phyloP scores from a whole-genome alignment of 2,888 invertebrate species.

The Apeira syringaria region DNA sequence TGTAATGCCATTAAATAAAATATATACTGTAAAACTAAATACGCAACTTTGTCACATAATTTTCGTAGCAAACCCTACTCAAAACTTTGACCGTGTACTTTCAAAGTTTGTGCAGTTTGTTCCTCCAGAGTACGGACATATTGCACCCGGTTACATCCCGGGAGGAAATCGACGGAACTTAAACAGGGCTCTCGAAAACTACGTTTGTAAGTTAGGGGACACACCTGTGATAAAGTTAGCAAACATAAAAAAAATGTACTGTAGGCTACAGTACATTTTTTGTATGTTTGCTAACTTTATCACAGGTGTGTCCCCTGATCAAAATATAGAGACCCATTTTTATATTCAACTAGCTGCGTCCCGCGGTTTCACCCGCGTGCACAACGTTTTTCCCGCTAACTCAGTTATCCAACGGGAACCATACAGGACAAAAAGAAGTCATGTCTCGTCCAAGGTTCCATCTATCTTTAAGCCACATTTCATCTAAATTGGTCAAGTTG shows the following conservation, averaged over 20 bases:
- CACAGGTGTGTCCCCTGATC: not conserved
- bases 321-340: constrained; percentile 1
- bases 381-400: no score
- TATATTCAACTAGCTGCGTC: constrained; percentile 7
- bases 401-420: no score
- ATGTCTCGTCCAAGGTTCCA: no score
- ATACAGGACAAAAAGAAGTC: no score
- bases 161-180: constrained; percentile 12
- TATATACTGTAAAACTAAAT: no score
- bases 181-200: constrained; percentile 6
- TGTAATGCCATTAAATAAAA: no score
- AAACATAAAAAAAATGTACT: no score
- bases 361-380: constrained; percentile 4
- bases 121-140: constrained; percentile 1
- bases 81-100: constrained; percentile 5
- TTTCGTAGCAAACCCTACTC: not conserved
- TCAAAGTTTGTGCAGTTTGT: constrained; percentile 6
- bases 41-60: not conserved
- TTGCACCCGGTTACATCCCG: constrained; percentile 7
- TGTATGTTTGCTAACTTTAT: no score
- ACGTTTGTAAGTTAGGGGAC: constrained; percentile 2
- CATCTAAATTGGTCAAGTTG: no score
- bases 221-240: not conserved
- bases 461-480: no score
- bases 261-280: no score